Base-by-base conservation (phyloP, 2,888 invertebrate species). In the Macaria notata region DNA sequence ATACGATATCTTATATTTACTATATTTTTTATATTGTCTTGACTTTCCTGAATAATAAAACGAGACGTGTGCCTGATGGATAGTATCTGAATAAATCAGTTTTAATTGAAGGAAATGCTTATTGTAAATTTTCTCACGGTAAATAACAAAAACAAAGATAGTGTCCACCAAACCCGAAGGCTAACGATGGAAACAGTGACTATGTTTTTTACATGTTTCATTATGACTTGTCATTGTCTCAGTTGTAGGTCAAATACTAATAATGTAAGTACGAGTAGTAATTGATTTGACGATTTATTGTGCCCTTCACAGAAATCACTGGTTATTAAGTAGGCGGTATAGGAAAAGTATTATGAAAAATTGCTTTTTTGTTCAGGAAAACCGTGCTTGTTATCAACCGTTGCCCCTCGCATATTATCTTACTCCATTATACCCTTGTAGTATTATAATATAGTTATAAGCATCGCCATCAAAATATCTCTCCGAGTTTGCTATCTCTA, bases 141-240 rank as follows among this genome's bases (percentile, higher is more conserved):
- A 50, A 29, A 7, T 43, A n/a, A 41, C 0, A 8, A n/a, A 46
- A 5, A 46, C 33, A 33, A 8, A 4, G 41, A 31, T 9, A n/a
- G 46, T 46, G 41, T 33, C 39, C 52, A 52, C 52, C 36, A 38
- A 52, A 59, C 36, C 39, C 44, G 49, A 54, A 59, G 54, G 54
- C 48, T 39, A 41, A 42, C 31, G 50, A 50, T 47, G 39, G 44
- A 52, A 46, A 48, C 54, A 46, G 9, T 50, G 46, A 49, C 29
- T n/a, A 41, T 0, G 31, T 48, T 56, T 52, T 58, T 53, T 57
- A 57, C 45, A 48, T 38, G 4, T 30, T 9, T 46, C 33, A 36
- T 51, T 46, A 49, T 55, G 46, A 30, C 48, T 46, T 43, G 46
- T 43, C 58, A 54, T 58, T 58, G 53, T 58, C 53, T 49, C 31